A percentile compares a stretch with the other conserved stretches of the same genome.
Evolutionary conservation across 2,888 invertebrate genomes (phyloP).

Genomic region (Adineta ricciae): DNA sequence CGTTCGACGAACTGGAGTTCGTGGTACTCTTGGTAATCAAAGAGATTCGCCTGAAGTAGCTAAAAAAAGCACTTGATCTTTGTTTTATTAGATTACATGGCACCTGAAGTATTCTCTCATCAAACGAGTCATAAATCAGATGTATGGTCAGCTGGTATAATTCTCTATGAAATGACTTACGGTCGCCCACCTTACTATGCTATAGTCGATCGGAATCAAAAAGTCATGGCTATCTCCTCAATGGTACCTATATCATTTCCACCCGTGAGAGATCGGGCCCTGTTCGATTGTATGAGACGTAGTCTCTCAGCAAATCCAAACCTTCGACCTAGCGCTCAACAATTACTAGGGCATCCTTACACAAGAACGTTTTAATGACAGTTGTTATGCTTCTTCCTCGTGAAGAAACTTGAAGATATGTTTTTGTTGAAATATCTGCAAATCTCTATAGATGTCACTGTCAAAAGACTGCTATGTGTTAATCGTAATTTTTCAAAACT

Average conservation of each 20-base stretch:
- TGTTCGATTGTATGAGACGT: not conserved
- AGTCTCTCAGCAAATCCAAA: not conserved
- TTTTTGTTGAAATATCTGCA: too few species aligned
- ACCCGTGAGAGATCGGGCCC: not conserved
- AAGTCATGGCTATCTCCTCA: not conserved
- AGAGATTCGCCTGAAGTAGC: not conserved
- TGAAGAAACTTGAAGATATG: too few species aligned
- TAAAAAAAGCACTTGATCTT: too few species aligned
- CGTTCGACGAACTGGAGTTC: not conserved
- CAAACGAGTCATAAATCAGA: not conserved
- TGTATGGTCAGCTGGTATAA: not conserved
- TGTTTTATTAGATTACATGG: not conserved
- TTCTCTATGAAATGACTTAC: not conserved
- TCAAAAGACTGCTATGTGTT: too few species aligned
- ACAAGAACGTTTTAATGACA: not conserved
- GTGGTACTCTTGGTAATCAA: not conserved
- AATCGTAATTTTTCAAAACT: too few species aligned
- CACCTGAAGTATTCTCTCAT: not conserved
- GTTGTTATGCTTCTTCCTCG: too few species aligned
- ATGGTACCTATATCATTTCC: not conserved
- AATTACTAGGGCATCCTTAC: not conserved
- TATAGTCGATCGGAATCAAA: not conserved
- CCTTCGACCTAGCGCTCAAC: not conserved
- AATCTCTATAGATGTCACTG: too few species aligned
- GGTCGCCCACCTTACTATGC: not conserved